Percentiles rank a stretch among this genome's conserved stretches.
Conservation (phyloP, 2,888 invertebrate species). For the Lutraria lutraria region DNA sequence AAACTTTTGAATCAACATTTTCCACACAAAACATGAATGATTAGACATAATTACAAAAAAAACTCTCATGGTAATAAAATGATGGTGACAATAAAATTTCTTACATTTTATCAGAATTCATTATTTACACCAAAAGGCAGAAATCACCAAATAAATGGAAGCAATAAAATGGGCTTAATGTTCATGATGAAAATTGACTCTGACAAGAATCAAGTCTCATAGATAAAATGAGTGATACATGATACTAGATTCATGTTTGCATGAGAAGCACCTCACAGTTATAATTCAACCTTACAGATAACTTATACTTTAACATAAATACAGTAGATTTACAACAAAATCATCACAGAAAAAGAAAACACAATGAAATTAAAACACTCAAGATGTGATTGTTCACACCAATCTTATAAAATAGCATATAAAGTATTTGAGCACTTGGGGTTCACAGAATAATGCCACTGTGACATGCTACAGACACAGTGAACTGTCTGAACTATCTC, state of each 20-base stretch:
- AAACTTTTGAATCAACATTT: neutral
- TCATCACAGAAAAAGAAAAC: neutral
- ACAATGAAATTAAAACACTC: neutral
- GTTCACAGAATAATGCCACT: neutral
- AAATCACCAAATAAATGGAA: neutral
- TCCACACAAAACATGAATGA: neutral
- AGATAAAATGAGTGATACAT: no score
- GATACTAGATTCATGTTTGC: neutral
- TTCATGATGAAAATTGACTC: neutral
- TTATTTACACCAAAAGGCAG: neutral
- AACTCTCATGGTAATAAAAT: neutral
- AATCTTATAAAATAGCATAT: neutral
- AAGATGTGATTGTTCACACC: neutral
- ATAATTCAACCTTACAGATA: neutral
- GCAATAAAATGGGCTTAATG: neutral
- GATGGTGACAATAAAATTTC: neutral
- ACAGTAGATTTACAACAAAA: neutral
- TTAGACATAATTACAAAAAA: neutral
- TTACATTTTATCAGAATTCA: neutral
- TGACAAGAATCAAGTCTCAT: no score
- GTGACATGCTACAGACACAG: neutral
- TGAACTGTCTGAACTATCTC: neutral
- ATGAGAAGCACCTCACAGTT: neutral
- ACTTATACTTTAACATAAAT: slow-evolving; percentile 2
- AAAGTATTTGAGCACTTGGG: slow-evolving; percentile 1